Conservation (phyloP, 2,888 invertebrate genomes). For the Polietes domitor region DNA sequence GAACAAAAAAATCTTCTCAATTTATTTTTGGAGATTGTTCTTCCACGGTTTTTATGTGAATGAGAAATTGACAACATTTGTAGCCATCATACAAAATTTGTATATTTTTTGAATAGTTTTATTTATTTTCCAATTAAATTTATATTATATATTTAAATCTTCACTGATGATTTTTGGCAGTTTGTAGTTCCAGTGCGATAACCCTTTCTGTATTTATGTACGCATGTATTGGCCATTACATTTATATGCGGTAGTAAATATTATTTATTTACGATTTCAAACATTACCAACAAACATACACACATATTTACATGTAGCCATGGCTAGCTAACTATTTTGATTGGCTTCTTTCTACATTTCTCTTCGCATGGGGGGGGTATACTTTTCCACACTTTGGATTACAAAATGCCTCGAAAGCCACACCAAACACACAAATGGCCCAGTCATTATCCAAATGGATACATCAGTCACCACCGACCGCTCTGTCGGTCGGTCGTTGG, state of each 20-base stretch:
- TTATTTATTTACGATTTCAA: slow-evolving; percentile 13
- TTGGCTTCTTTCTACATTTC: slow-evolving; percentile 55
- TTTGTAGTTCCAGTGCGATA: not conserved
- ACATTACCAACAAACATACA: too few species aligned
- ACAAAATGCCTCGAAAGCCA: slow-evolving; percentile 7
- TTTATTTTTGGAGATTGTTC: too few species aligned
- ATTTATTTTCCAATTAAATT: too few species aligned
- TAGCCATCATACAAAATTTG: too few species aligned
- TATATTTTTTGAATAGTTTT: too few species aligned
- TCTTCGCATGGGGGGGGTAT: not conserved
- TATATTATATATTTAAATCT: too few species aligned
- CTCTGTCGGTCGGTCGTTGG: too few species aligned
- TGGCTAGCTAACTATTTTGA: slow-evolving; percentile 39
- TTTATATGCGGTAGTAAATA: slow-evolving; percentile 34
- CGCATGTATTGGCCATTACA: not conserved
- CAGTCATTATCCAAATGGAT: not conserved
- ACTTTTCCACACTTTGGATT: not conserved
- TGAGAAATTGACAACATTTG: too few species aligned
- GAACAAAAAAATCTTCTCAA: too few species aligned
- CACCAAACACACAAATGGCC: not conserved
- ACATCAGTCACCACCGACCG: slow-evolving; percentile 19
- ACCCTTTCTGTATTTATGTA: not conserved
- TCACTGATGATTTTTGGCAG: too few species aligned
- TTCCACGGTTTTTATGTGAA: too few species aligned
- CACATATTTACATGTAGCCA: not conserved